phyloP scores from a whole-genome alignment of 2,888 invertebrate species.

The Trachelus tabidus region DNA sequence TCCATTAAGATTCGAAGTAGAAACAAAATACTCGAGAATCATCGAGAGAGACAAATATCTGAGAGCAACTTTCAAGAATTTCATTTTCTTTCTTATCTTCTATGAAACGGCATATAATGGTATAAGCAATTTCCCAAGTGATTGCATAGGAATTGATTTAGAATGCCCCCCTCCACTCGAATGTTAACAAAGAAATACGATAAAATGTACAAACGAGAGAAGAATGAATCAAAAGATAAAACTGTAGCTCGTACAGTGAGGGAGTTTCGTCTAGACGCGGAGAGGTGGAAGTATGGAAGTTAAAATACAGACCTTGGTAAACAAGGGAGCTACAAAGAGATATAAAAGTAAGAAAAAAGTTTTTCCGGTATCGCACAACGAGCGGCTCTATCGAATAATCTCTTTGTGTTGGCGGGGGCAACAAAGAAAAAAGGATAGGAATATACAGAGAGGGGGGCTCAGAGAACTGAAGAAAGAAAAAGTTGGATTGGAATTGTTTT shows the following conservation, averaged over 20 bases:
- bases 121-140: background rate
- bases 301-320: constrained; percentile 13
- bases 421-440: constrained; percentile 13
- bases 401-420: constrained; percentile 14
- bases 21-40: background rate
- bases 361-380: constrained; percentile 4
- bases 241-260: constrained; percentile 4
- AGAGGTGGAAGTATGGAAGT: background rate
- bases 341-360: constrained; percentile 8
- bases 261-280: constrained; percentile 6
- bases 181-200: background rate
- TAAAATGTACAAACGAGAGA: constrained; percentile 5
- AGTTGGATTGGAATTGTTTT: constrained; percentile 58
- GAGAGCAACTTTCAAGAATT: background rate
- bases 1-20: background rate
- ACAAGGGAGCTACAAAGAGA: constrained; percentile 5
- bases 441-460: constrained; percentile 2
- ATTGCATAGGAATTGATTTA: background rate
- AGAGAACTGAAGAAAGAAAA: constrained; percentile 32
- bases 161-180: background rate
- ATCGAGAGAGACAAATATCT: background rate
- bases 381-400: constrained; percentile 17
- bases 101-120: background rate
- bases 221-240: background rate
- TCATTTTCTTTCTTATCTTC: background rate